Evolutionary conservation across 2,888 invertebrate genomes (phyloP).

Genomic region (Crepidodera aurea): DNA sequence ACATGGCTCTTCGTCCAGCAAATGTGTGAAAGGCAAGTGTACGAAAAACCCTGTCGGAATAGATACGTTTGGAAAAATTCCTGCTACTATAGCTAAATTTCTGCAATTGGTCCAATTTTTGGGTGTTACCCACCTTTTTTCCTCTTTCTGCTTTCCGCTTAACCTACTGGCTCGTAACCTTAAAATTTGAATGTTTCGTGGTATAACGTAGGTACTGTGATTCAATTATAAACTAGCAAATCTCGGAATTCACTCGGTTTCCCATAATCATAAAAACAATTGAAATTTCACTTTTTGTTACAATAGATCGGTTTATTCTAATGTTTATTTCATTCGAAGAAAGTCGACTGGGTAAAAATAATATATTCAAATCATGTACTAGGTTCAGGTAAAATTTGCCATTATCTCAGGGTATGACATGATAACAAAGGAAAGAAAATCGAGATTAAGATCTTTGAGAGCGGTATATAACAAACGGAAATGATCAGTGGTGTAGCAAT

Average conservation of each 20-base stretch:
- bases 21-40: too few species aligned
- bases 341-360: not conserved
- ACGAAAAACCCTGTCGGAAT: too few species aligned
- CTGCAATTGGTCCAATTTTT: too few species aligned
- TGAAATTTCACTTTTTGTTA: conserved; percentile 1
- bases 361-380: not conserved
- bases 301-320: not conserved
- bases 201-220: too few species aligned
- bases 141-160: too few species aligned
- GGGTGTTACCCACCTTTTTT: too few species aligned
- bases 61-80: too few species aligned
- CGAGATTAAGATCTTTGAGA: not conserved
- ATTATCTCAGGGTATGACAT: conserved; percentile 9
- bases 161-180: too few species aligned
- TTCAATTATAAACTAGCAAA: not conserved
- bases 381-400: conserved; percentile 2
- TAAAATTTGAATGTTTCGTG: too few species aligned
- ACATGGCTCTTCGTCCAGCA: too few species aligned
- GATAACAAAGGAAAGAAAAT: conserved; percentile 4
- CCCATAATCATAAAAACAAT: not conserved
- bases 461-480: not conserved
- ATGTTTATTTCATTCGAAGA: not conserved
- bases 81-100: too few species aligned
- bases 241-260: not conserved
- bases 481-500: not conserved